These are phyloP conservation scores for Anastatus disparis DNA, from an alignment of 1,140 invertebrate genomes.

Conservation along the genomic window DNA sequence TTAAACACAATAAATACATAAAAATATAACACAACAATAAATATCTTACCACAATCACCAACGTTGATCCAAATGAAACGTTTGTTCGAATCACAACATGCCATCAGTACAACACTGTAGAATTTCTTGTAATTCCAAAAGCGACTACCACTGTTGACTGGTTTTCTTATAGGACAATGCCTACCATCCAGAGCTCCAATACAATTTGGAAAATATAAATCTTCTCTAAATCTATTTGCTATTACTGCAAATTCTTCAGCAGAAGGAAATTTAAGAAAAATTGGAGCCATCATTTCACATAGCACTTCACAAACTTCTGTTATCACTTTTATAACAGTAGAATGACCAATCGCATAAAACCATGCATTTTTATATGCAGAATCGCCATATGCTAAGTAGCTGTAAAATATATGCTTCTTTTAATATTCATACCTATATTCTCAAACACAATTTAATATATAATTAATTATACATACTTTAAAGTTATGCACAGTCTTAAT, in stretches of 20 bases:
- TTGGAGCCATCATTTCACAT: neutral
- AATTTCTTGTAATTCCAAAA: slow-evolving; percentile 65
- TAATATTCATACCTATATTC: neutral
- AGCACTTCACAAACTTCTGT: neutral
- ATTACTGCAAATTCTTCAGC: slow-evolving; percentile 40
- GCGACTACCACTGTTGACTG: slow-evolving; percentile 52
- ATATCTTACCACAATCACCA: too few relatives aligned
- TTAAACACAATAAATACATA: too few relatives aligned
- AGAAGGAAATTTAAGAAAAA: neutral
- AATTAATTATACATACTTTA: slow-evolving; percentile 7
- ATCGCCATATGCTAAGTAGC: neutral
- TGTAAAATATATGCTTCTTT: too few relatives aligned
- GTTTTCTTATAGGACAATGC: slow-evolving; percentile 54
- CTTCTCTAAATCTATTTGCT: slow-evolving; percentile 49
- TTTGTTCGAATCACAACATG: slow-evolving; percentile 57
- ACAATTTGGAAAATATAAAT: slow-evolving; percentile 57
- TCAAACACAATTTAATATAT: neutral
- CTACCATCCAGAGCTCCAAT: slow-evolving; percentile 57
- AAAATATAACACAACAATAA: neutral
- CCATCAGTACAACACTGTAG: too few relatives aligned
- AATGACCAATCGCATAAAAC: neutral
- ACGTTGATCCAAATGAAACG: slow-evolving; percentile 55
- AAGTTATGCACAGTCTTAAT: neutral
- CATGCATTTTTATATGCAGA: neutral
- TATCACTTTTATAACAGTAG: neutral